Percentiles rank a stretch among this genome's conserved stretches.
Evolutionary conservation across 2,888 invertebrate genomes (phyloP).

Genomic region (Eilema griseolum): DNA sequence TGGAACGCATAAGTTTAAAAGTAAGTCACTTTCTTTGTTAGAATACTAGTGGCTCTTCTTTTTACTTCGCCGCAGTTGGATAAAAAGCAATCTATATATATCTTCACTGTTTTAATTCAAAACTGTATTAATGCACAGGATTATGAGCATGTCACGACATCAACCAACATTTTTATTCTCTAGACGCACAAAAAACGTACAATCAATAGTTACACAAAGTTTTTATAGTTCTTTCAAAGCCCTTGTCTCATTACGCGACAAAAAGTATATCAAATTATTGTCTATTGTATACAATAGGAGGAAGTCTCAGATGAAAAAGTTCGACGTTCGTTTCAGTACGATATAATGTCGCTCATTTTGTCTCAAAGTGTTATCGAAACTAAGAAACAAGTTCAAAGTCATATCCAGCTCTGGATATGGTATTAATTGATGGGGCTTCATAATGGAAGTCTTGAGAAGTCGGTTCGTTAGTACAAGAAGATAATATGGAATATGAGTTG

Average conservation of each 20-base stretch:
- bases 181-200: neutral
- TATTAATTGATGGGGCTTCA: constrained; percentile 7
- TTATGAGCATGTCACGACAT: too few species aligned
- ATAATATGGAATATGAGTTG: too few species aligned
- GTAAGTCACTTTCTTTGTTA: too few species aligned
- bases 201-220: neutral
- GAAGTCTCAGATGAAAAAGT: constrained; percentile 20
- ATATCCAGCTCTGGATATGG: neutral
- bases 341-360: constrained; percentile 37
- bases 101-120: too few species aligned
- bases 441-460: neutral
- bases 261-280: constrained; percentile 10
- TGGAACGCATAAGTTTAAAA: too few species aligned
- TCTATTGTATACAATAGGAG: constrained; percentile 7
- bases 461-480: too few species aligned
- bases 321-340: constrained; percentile 24
- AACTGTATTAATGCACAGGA: too few species aligned
- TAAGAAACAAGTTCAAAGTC: constrained; percentile 12
- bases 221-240: neutral
- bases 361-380: constrained; percentile 24
- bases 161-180: neutral
- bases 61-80: too few species aligned
- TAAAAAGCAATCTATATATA: too few species aligned
- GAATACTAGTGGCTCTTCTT: too few species aligned
- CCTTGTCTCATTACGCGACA: constrained; percentile 9